These are phyloP conservation scores for Macrotus californicus DNA, from an alignment of 2,113 vertebrate genomes.

Conservation along the genomic window DNA sequence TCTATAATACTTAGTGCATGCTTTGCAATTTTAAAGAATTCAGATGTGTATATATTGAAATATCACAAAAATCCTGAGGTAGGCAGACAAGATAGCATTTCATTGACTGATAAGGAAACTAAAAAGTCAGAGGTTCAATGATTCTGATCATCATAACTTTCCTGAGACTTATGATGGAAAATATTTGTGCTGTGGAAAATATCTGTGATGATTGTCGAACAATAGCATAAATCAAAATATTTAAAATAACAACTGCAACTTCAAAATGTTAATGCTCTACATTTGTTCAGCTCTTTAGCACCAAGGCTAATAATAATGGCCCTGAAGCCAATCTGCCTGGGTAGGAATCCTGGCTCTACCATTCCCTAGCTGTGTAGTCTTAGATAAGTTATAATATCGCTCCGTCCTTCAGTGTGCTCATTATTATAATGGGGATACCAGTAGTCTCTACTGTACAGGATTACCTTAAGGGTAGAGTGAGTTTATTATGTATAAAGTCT, in stretches of 20 bases:
- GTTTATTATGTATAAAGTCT: background rate
- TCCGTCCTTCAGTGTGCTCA: background rate
- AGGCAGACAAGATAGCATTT: background rate
- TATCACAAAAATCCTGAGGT: background rate
- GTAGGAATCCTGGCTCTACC: background rate
- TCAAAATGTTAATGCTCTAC: constrained; percentile 9
- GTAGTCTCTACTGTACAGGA: background rate
- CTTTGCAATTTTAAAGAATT: constrained; percentile 11
- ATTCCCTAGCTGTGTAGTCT: background rate
- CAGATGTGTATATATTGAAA: background rate
- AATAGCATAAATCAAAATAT: constrained; percentile 34
- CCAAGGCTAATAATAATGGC: background rate
- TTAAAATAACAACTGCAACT: constrained; percentile 29
- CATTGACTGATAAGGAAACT: background rate
- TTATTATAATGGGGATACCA: background rate
- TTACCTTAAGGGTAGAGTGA: background rate
- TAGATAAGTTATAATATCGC: background rate
- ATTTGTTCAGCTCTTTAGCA: background rate
- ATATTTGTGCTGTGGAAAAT: constrained; percentile 3
- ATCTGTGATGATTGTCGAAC: background rate
- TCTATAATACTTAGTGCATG: background rate
- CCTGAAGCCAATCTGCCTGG: background rate
- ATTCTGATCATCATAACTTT: background rate
- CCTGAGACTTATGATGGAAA: background rate
- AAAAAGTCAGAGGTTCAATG: constrained; percentile 22